Base-by-base conservation (phyloP, 2,113 vertebrate species). In the Phaethon lepturus region DNA sequence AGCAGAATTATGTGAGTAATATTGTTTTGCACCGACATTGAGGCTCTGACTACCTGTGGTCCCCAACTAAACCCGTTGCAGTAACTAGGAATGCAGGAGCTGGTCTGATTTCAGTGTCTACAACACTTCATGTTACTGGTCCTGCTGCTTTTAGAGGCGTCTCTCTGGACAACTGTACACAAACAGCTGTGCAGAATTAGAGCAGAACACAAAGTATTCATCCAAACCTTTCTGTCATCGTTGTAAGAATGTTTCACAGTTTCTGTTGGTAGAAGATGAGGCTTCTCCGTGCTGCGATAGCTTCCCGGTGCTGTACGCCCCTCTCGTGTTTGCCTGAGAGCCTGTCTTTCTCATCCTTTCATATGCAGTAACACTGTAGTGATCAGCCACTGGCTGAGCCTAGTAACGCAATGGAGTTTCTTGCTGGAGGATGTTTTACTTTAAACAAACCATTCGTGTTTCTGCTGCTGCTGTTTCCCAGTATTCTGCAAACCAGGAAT, bases 381-480 rank as follows among this genome's bases (percentile, higher is more conserved):
- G 47, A 67, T 88, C 82, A 33, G 73, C 56, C 80, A 4, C 40
- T 86, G 63, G 33, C 52, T 71, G 40, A 91, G 55, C 60, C 20
- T 38, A 15, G 11, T 52, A 74, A 67, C 33, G 47, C 86, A 24
- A 0, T 29, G 16, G 24, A 75, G 47, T 75, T 88, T 45, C 52
- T 84, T 47, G 38, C 24, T 79, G 56, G 77, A 94, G 94, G 94
- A 95, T 97, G 93, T 93, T 88, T 93, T 95, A 95, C 47, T 95
- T 93, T 93, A 97, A 97, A 97, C 94, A 96, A 93, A 92, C 75
- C 82, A 78, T 93, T 92, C 76, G 80, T 81, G 52, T 93, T 96
- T 93, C 80, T 96, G 80, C 63, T 59, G 74, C 47, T 93, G 80
- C 94, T 94, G 95, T 93, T 97, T 96, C 93, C 96, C 93, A 95